These are phyloP conservation scores for Emys orbicularis DNA, from an alignment of 2,797 vertebrate genomes.

Conservation along the genomic window DNA sequence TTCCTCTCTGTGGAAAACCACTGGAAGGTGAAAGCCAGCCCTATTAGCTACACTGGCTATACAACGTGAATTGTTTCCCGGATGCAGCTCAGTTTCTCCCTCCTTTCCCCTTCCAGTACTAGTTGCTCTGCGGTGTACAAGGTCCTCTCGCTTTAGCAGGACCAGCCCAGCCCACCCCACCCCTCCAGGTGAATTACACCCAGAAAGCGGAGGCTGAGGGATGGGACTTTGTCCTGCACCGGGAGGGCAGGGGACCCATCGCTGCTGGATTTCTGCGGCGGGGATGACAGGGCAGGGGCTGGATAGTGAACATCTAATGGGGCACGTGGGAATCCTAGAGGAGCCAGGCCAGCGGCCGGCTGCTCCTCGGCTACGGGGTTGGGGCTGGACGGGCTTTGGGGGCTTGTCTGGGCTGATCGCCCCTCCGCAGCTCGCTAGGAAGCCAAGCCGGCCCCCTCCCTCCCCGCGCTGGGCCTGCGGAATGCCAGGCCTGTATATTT, in stretches of 20 bases:
- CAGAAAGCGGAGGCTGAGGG: not conserved
- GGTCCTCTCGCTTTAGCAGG: not conserved
- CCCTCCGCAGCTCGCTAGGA: too few relatives aligned
- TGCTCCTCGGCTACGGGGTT: not conserved
- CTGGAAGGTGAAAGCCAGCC: not conserved
- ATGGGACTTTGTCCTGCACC: too few relatives aligned
- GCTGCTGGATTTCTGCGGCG: not conserved
- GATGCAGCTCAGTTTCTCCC: not conserved
- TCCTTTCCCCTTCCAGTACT: too few relatives aligned
- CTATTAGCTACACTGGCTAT: too few relatives aligned
- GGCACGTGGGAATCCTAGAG: too few relatives aligned
- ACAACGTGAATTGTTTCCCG: not conserved
- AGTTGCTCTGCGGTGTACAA: not conserved
- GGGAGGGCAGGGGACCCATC: too few relatives aligned
- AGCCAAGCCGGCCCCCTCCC: too few relatives aligned
- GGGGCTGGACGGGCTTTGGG: not conserved
- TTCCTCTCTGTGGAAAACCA: not conserved
- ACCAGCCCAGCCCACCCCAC: not conserved
- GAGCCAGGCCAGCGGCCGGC: not conserved
- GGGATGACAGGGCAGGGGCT: too few relatives aligned
- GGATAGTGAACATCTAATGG: too few relatives aligned
- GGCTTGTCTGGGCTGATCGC: too few relatives aligned
- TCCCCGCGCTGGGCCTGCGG: slow-evolving; percentile 40
- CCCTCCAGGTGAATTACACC: not conserved
- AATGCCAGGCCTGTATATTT: slow-evolving; percentile 84